Percentiles rank a stretch among this genome's conserved stretches.
These are phyloP conservation scores for Parazoanthus swiftii DNA, from an alignment of 92 coral and sea anemone species.

Conservation along the genomic window DNA sequence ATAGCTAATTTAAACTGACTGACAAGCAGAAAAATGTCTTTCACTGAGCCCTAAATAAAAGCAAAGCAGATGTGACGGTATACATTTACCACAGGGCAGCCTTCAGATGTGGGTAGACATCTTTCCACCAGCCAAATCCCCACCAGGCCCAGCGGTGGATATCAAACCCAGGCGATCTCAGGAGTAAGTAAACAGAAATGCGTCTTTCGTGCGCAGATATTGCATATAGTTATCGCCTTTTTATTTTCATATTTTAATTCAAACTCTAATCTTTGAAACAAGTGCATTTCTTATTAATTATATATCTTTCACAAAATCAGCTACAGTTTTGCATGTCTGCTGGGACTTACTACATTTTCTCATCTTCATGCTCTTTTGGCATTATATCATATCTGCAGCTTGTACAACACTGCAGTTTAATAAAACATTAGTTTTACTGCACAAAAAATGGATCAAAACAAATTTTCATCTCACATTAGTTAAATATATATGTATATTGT, in stretches of 20 bases:
- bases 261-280: neutral
- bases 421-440: neutral
- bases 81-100: constrained; percentile 5
- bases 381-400: neutral
- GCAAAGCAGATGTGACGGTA: too few relatives aligned
- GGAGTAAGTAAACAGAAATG: constrained; percentile 2
- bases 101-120: constrained; percentile 53
- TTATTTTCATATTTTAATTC: neutral
- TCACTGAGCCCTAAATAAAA: too few relatives aligned
- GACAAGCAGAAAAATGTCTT: too few relatives aligned
- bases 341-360: neutral
- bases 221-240: neutral
- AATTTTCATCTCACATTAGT: too few relatives aligned
- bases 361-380: neutral
- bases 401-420: neutral
- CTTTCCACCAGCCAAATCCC: constrained; percentile 34
- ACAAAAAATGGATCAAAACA: too few relatives aligned
- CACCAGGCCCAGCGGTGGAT: constrained; percentile 46
- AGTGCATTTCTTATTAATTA: neutral
- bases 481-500: too few relatives aligned
- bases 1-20: too few relatives aligned
- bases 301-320: neutral
- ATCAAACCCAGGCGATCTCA: constrained; percentile 37
- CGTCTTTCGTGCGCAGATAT: neutral
- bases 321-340: neutral